phyloP scores from a whole-genome alignment of 2,797 vertebrate species.

The Bufotes viridis region DNA sequence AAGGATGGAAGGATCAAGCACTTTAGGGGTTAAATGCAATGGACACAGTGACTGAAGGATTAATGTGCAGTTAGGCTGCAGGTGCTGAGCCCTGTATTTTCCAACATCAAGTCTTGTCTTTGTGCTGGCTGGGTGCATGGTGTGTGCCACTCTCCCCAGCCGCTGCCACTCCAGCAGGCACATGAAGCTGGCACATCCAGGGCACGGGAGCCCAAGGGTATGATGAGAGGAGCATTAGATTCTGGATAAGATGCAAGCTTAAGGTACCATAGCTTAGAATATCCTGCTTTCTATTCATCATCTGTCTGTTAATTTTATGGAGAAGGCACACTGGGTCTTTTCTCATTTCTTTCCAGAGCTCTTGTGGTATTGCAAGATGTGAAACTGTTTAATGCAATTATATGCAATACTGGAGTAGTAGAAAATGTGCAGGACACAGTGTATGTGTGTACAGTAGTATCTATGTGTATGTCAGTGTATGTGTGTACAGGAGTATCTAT shows the following conservation, averaged over 20 bases:
- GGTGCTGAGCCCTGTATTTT: conserved; percentile 48
- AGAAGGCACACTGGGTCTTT: neutral
- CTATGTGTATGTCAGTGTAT: too few relatives aligned
- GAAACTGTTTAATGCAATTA: too few relatives aligned
- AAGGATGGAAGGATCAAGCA: conserved; percentile 1
- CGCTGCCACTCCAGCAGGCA: neutral
- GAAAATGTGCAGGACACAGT: neutral
- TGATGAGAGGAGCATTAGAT: neutral
- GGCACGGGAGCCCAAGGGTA: neutral
- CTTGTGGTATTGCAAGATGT: neutral
- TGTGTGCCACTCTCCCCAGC: conserved; percentile 19
- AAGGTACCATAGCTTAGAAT: conserved; percentile 34
- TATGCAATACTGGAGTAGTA: neutral
- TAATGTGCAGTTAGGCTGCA: conserved; percentile 48
- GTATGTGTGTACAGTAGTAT: neutral
- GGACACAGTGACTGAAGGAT: conserved; percentile 37
- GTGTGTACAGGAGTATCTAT: too few relatives aligned
- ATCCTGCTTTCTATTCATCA: neutral
- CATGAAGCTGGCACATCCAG: conserved; percentile 3
- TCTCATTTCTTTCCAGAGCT: neutral
- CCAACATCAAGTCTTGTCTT: conserved; percentile 28
- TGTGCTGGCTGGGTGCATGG: conserved; percentile 45
- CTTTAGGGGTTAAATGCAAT: conserved; percentile 42
- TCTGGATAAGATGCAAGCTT: neutral
- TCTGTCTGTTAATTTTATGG: neutral